Evolutionary conservation across 1,140 invertebrate genomes (phyloP).

Genomic region (Oryctes rhinoceros): DNA sequence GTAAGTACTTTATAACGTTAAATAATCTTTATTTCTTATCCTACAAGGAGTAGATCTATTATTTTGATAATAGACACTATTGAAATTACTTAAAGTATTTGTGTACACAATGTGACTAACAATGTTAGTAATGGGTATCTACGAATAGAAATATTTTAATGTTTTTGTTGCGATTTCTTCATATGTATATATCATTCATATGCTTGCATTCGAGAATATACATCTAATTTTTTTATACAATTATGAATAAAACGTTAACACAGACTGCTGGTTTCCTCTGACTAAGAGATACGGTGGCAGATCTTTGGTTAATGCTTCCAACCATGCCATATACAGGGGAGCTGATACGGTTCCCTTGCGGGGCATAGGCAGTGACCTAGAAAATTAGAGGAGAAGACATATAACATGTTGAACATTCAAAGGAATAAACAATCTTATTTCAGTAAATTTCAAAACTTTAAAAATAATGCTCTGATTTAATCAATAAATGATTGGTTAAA

Average conservation of each 20-base stretch:
- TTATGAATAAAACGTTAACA: conserved; percentile 90
- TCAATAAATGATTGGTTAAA: no score
- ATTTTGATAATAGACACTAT: neutral
- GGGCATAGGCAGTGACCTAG: conserved; percentile 82
- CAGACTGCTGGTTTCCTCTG: conserved; percentile 93
- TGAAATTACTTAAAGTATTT: neutral
- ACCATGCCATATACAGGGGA: conserved; percentile 94
- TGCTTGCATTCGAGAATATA: neutral
- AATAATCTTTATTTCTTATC: neutral
- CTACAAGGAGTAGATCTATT: neutral
- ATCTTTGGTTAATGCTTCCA: conserved; percentile 87
- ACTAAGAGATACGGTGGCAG: conserved; percentile 92
- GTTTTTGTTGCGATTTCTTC: neutral
- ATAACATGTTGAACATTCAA: conserved; percentile 3
- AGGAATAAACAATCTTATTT: neutral
- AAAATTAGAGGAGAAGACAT: conserved; percentile 47
- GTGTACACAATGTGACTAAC: neutral
- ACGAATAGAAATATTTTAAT: neutral
- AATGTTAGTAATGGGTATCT: neutral
- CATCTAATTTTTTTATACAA: neutral
- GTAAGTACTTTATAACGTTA: neutral
- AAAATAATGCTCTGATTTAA: no score
- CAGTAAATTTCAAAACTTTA: no score
- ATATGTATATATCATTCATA: neutral
- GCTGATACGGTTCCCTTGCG: conserved; percentile 86